Evolutionary conservation across 2,888 invertebrate species (phyloP), one percentile per base, ranked within the genome.

Genomic region (Strigamia crassipes): DNA sequence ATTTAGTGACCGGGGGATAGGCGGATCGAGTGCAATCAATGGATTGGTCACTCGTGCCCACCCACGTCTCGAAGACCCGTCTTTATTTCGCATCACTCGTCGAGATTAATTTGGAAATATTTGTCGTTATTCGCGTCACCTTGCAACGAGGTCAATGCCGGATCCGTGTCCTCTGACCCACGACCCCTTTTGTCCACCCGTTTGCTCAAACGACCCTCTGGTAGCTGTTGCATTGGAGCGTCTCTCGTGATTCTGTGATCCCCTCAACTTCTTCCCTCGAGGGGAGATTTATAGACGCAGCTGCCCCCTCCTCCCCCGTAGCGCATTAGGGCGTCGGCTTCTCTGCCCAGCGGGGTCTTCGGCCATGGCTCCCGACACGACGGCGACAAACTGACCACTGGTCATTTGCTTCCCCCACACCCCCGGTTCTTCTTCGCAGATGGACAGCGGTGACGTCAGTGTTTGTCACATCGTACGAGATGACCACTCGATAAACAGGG

Each of bases 241-340:
- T 56, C 51, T 51, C 51, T 56, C 56, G 56, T 56, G 56, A 56
- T 56, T 56, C 56, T 18, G 21, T 56, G 21, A 56, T 18, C 56
- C 56, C 21, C 46, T 46, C 46, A 9, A 18, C 73, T 73, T 73
- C 73, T 73, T 73, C 73, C 73, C 73, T 31, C 6, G 73, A 73
- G 73, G 73, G 73, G 73, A 73, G 73, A 73, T 73, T 73, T 73
- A 73, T 73, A 73, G 73, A 73, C 31, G 73, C 73, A 73, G 73
- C 73, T 73, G 73, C 73, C 73, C 73, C 73, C 73, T 73, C 73
- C 73, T 73, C 73, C 73, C 73, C 73, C 73, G 73, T 73, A 73
- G 73, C 73, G 73, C 73, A 73, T 73, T 73, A 73, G 73, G 73
- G 73, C 73, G 73, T 73, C 73, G 73, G 73, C 73, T 73, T 73